Evolutionary conservation across 2,113 vertebrate genomes (phyloP), one percentile per base, ranked within the genome.

Genomic region (Anhinga rufa): DNA sequence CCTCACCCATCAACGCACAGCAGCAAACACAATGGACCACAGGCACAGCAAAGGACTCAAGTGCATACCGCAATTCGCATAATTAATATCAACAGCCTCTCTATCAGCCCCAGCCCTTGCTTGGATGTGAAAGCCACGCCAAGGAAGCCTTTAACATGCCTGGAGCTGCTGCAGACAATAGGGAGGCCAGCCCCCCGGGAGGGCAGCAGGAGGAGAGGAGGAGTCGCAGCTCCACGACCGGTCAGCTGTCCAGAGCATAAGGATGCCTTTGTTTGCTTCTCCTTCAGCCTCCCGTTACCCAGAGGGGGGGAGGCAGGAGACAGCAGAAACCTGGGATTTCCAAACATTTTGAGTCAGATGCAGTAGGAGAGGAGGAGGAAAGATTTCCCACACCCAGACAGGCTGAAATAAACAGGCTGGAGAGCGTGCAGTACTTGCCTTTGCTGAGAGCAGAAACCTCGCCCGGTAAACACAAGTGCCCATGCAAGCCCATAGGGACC

Each of bases 321-420:
- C 2, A 0, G 92, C 70, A 95, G 81, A 87, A 96, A 95, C 89
- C 89, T 90, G 91, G 89, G 75, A 70, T 95, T 97, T 93, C 89
- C 83, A 74, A 97, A 66, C 77, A 61, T 65, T 93, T 95, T 91
- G 92, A 97, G 40, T 96, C 96, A 93, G 84, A 81, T 20, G 54
- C 86, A 82, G 81, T 6, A 44, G 74, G 83, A 96, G 80, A 91
- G 69, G 58, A 90, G 75, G 70, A 93, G 58, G 84, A 66, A 91
- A 85, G 51, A 25, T 9, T 91, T 94, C 94, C 88, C 3, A 7
- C 57, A 87, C 11, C 69, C 74, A 49, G 68, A 17, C 51, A 75
- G 61, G 80, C 88, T 93, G 86, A 44, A 74, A 68, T 29, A 83
- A 81, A 70, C 32, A 70, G 48, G 26, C 52, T 58, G 60, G 48